Conservation (phyloP, 2,797 vertebrate species). For the Microchirus variegatus region DNA sequence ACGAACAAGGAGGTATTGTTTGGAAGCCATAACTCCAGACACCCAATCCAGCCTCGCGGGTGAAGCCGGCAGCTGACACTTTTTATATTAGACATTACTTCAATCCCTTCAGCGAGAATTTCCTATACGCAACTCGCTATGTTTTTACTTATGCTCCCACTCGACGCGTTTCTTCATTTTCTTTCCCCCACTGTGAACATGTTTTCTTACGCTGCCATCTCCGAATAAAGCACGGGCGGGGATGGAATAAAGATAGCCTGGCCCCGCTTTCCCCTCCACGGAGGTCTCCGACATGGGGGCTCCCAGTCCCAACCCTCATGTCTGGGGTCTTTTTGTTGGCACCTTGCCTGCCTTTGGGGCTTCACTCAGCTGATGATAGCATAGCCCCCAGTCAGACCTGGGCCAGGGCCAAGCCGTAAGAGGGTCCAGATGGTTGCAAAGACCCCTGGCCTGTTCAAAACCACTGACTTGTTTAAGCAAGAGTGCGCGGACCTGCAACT, state of each 20-base stretch:
- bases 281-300: conserved; percentile 68
- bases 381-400: conserved; percentile 73
- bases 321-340: conserved; percentile 73
- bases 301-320: conserved; percentile 62
- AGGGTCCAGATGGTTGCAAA: conserved; percentile 75
- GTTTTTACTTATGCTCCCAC: conserved; percentile 67
- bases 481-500: conserved; percentile 61
- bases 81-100: conserved; percentile 71
- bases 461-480: conserved; percentile 61
- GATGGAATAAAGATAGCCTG: conserved; percentile 55
- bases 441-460: conserved; percentile 57
- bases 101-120: conserved; percentile 58
- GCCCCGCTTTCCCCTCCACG: conserved; percentile 55
- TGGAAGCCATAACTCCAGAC: conserved; percentile 63
- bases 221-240: conserved; percentile 46
- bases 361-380: conserved; percentile 75
- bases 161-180: conserved; percentile 69
- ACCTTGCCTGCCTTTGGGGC: conserved; percentile 56
- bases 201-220: conserved; percentile 68
- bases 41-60: conserved; percentile 53
- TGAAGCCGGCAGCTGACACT: conserved; percentile 69
- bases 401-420: conserved; percentile 74
- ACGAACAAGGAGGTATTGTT: conserved; percentile 74
- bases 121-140: conserved; percentile 56
- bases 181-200: conserved; percentile 64